These are phyloP conservation scores for Peromyscus aztecus DNA, from an alignment of 2,797 vertebrate species.

Conservation along the genomic window DNA sequence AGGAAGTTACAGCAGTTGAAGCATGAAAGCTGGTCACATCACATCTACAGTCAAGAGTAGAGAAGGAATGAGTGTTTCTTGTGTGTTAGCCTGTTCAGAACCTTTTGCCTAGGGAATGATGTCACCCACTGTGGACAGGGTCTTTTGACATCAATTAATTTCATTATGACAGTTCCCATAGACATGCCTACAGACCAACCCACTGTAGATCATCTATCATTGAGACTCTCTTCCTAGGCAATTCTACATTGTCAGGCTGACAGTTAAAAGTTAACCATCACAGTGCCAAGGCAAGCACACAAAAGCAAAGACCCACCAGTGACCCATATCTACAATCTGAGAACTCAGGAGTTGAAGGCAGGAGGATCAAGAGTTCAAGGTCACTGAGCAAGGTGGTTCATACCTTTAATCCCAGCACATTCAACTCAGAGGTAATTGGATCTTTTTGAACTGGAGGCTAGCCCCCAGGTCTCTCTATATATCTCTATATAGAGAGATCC, in stretches of 20 bases:
- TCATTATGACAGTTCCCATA: not conserved
- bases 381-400: not conserved
- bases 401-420: not conserved
- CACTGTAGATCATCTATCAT: not conserved
- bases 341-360: too few relatives aligned
- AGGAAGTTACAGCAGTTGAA: not conserved
- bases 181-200: not conserved
- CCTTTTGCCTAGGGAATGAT: not conserved
- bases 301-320: not conserved
- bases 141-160: not conserved
- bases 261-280: not conserved
- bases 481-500: not conserved
- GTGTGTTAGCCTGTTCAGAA: not conserved
- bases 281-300: not conserved
- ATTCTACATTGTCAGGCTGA: not conserved
- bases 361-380: not conserved
- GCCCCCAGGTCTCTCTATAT: not conserved
- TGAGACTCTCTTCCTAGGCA: not conserved
- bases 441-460: not conserved
- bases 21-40: not conserved
- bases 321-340: too few relatives aligned
- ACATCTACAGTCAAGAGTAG: not conserved
- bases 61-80: not conserved
- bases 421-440: not conserved
- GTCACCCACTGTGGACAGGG: not conserved